phyloP scores from a whole-genome alignment of 2,797 vertebrate genomes.

The Hirundo rustica region DNA sequence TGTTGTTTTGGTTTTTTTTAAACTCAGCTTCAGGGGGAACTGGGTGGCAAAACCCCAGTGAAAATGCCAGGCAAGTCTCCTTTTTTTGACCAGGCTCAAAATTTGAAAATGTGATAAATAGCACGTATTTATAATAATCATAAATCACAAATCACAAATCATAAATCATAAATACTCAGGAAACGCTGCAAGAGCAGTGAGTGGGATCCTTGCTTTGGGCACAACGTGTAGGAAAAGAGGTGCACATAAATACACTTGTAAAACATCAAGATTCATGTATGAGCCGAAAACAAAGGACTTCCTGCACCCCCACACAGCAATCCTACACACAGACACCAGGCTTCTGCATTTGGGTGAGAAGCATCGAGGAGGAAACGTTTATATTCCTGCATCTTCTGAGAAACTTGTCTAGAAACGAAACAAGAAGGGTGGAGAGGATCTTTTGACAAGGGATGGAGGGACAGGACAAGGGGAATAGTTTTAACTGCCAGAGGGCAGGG shows the following conservation, averaged over 20 bases:
- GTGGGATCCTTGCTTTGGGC: not conserved
- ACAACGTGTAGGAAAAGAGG: not conserved
- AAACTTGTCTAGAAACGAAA: not conserved
- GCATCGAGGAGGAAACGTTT: not conserved
- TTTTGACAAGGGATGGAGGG: not conserved
- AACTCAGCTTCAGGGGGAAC: not conserved
- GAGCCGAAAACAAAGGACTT: not conserved
- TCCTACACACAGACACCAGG: not conserved
- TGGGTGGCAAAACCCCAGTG: not conserved
- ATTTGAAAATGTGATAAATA: not conserved
- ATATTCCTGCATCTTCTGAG: not conserved
- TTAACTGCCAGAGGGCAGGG: not conserved
- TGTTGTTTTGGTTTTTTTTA: not conserved
- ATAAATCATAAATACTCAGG: not conserved
- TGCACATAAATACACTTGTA: not conserved
- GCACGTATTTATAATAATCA: not conserved
- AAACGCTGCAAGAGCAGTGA: not conserved
- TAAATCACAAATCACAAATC: no score
- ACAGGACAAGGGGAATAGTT: not conserved
- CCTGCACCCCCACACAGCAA: not conserved
- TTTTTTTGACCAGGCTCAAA: not conserved
- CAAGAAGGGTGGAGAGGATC: not conserved
- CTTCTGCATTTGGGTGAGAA: not conserved
- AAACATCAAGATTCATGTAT: not conserved
- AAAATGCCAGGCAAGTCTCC: not conserved